Conservation (phyloP, 2,888 invertebrate genomes). For the Caenorhabditis sp. region DNA sequence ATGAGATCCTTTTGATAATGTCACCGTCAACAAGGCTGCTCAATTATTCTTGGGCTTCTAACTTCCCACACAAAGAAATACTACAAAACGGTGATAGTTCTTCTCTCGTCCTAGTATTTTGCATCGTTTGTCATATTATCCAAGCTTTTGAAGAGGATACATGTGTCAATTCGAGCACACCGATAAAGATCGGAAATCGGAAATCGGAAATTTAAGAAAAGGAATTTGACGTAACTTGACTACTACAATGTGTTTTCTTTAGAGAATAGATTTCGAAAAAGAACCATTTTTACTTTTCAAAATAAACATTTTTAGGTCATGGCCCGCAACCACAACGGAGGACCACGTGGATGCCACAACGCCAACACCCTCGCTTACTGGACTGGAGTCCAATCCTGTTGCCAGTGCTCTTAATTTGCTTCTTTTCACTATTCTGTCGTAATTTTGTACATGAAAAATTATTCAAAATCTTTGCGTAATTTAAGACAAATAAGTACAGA, state of each 20-base stretch:
- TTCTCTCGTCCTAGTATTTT: slow-evolving; percentile 14
- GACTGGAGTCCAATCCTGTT: slow-evolving; percentile 73
- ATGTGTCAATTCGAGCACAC: too few species aligned
- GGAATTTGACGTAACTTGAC: slow-evolving; percentile 21
- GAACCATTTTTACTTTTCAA: too few species aligned
- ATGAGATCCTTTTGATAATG: background rate
- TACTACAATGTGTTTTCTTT: slow-evolving; percentile 22
- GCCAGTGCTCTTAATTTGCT: slow-evolving; percentile 70
- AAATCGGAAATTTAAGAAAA: too few species aligned
- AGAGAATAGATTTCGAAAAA: too few species aligned
- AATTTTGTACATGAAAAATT: slow-evolving; percentile 16
- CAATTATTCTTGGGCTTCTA: background rate
- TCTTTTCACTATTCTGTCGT: background rate
- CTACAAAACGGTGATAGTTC: slow-evolving; percentile 40
- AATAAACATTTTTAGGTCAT: slow-evolving; percentile 68
- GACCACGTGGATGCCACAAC: slow-evolving; percentile 78
- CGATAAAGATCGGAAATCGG: slow-evolving; percentile 29
- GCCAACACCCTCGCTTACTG: slow-evolving; percentile 75
- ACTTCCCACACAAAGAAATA: slow-evolving; percentile 11
- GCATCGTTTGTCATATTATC: slow-evolving; percentile 7
- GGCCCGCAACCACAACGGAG: slow-evolving; percentile 76
- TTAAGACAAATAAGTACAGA: too few species aligned
- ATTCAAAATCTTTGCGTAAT: slow-evolving; percentile 21
- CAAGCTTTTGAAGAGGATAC: slow-evolving; percentile 15
- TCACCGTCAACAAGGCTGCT: slow-evolving; percentile 1